phyloP scores from a whole-genome alignment of 2,797 vertebrate species.

The Melanitta fusca region DNA sequence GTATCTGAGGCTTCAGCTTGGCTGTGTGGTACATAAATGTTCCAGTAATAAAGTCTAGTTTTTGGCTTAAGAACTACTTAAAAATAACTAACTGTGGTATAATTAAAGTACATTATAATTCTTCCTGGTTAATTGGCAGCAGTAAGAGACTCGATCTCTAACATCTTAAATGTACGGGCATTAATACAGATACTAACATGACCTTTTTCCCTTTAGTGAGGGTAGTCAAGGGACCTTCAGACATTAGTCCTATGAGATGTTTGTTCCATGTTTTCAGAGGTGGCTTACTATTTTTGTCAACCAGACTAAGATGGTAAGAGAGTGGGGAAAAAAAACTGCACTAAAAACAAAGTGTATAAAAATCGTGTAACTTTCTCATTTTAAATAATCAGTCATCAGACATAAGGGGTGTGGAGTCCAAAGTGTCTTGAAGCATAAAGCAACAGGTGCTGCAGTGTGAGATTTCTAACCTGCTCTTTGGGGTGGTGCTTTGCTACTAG shows the following conservation, averaged over 20 bases:
- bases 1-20: rapidly evolving
- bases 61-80: background rate
- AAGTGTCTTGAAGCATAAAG: background rate
- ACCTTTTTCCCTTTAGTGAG: background rate
- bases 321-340: background rate
- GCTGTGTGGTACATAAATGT: background rate
- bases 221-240: background rate
- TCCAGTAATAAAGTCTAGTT: background rate
- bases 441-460: background rate
- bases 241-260: rapidly evolving
- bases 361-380: rapidly evolving
- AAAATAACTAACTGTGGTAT: background rate
- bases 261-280: background rate
- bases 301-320: background rate
- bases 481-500: background rate
- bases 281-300: background rate
- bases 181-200: background rate
- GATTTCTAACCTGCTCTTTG: background rate
- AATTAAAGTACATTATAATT: background rate
- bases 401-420: background rate
- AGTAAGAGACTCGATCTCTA: background rate
- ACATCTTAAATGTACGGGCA: background rate
- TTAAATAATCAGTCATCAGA: background rate
- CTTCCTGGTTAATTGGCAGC: background rate
- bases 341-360: background rate